Conservation (phyloP, 2,113 vertebrate genomes). For the Tetrao urogallus region DNA sequence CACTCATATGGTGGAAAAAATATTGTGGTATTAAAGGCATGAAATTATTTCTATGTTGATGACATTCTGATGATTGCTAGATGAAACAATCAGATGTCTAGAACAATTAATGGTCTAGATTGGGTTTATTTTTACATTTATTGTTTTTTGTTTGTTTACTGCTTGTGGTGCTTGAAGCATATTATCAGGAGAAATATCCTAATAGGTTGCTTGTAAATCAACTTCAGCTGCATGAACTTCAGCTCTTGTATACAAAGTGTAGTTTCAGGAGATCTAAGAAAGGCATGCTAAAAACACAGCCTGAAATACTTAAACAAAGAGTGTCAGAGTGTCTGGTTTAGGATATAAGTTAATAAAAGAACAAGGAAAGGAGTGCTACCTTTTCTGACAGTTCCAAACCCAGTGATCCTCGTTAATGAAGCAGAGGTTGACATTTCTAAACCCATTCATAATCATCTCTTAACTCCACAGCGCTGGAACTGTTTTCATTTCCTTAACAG, state of each 20-base stretch:
- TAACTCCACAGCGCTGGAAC: not conserved
- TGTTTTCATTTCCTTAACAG: not conserved
- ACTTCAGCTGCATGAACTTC: not conserved
- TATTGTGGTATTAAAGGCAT: not conserved
- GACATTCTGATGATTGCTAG: not conserved
- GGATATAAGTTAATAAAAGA: conserved; percentile 42
- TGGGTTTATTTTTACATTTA: not conserved
- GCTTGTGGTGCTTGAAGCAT: not conserved
- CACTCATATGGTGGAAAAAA: not conserved
- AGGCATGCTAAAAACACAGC: not conserved
- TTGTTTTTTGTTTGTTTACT: not conserved
- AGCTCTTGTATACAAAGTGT: conserved; percentile 37
- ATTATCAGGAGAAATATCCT: not conserved
- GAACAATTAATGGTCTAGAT: not conserved
- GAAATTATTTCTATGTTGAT: not conserved
- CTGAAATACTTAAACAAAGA: conserved; percentile 38
- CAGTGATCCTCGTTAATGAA: conserved; percentile 34
- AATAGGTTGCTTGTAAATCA: not conserved
- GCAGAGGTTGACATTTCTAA: not conserved
- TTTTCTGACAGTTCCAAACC: conserved; percentile 20
- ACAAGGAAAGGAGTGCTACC: not conserved
- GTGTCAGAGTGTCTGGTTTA: conserved; percentile 3
- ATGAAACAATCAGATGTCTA: not conserved
- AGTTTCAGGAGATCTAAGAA: conserved; percentile 29
- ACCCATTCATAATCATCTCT: not conserved